phyloP scores from a whole-genome alignment of 2,797 vertebrate genomes.

The Natrix natrix region DNA sequence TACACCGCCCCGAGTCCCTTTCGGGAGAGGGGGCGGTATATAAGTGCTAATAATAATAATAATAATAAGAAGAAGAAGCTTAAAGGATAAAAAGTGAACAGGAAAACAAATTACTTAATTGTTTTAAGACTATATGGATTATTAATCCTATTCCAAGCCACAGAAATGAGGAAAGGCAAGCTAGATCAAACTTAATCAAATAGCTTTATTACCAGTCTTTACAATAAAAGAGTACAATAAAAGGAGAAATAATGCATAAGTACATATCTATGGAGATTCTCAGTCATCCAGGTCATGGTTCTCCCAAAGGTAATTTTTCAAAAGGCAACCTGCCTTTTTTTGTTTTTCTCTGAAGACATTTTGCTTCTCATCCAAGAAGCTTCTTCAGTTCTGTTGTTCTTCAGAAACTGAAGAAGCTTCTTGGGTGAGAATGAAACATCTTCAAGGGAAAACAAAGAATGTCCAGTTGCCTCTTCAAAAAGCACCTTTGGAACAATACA shows the following conservation, averaged over 20 bases:
- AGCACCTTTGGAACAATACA: background rate
- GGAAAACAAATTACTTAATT: background rate
- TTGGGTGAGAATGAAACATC: background rate
- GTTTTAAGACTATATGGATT: conserved; percentile 11
- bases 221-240: background rate
- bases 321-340: background rate
- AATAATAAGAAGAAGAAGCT: too few species aligned
- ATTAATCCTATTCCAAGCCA: background rate
- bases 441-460: background rate
- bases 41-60: too few species aligned
- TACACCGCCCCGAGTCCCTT: too few species aligned
- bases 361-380: background rate
- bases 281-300: background rate
- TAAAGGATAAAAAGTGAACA: background rate
- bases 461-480: background rate
- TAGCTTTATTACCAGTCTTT: background rate
- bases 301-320: background rate
- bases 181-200: background rate
- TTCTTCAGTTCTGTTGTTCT: background rate
- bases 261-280: background rate
- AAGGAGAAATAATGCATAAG: background rate
- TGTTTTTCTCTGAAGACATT: background rate
- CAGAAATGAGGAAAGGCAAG: conserved; percentile 7
- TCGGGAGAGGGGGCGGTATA: too few species aligned
- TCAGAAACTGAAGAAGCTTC: background rate